Conservation (phyloP, 2,113 vertebrate genomes). For the Sturnus vulgaris region DNA sequence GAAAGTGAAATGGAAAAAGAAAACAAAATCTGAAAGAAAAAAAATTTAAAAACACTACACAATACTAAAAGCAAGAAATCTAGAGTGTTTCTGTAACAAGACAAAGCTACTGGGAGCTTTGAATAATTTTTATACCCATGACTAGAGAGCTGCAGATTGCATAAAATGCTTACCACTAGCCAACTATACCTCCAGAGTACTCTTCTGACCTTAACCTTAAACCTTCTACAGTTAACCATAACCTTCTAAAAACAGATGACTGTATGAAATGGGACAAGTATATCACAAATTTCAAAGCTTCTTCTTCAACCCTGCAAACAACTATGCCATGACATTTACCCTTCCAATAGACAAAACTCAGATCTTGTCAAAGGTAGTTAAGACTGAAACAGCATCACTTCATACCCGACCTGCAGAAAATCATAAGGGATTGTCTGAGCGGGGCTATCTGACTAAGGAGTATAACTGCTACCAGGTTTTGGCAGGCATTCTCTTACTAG, state of each 20-base stretch:
- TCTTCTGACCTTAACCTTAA: neutral
- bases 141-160: neutral
- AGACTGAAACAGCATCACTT: neutral
- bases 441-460: neutral
- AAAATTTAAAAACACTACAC: neutral
- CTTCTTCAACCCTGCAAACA: neutral
- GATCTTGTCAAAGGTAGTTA: neutral
- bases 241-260: neutral
- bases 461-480: neutral
- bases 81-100: neutral
- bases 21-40: neutral
- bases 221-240: neutral
- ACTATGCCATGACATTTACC: neutral
- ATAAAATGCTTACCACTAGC: neutral
- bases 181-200: neutral
- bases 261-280: neutral
- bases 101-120: neutral
- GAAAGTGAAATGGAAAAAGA: neutral
- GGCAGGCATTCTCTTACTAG: neutral
- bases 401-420: neutral
- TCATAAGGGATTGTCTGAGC: neutral
- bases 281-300: neutral
- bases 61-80: neutral
- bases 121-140: neutral
- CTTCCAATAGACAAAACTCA: neutral